Evolutionary conservation across 2,888 invertebrate genomes (phyloP), one percentile per base, ranked within the genome.

Genomic region (Cinara cedri): DNA sequence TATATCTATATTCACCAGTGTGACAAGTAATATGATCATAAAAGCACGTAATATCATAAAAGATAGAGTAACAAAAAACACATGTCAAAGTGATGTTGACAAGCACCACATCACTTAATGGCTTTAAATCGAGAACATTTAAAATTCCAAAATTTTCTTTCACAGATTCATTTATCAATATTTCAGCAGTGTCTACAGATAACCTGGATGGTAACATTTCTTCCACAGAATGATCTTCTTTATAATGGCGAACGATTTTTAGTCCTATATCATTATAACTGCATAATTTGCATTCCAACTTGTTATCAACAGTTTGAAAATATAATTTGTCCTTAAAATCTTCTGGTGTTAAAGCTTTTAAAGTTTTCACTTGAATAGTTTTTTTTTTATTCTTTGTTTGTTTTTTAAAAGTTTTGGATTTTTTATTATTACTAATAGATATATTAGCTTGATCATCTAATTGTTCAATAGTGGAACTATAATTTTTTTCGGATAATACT

Each of bases 21-120:
- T 95, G 95, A 66, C 86, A 88, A 26, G 90, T 89, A 57, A 93
- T 87, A 84, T 95, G 94, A 84, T 93, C 92, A 84, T 91, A 91
- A 84, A 92, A 92, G 2, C 83, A 82, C 10, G 70, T 16, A 21
- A 81, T 57, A 44, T 81, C 78, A 55, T 49, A 24, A 26, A 72
- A 55, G 66, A n/a, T 51, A 63, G 54, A 1, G 65, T 80, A 42
- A 72, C 83, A 83, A 13, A 83, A 81, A 24, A 82, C 68, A 72
- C 83, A 83, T 1, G 60, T 78, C 60, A 46, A 78, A 16, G 6
- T n/a, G 42, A 3, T 19, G 60, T 68, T 19, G 8, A 21, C 8
- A 62, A 26, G 10, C 3, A 1, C 6, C 34, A 66, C 1, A 44
- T 24, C 34, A 3, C 0, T 72, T 34, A n/a, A 19, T 60, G 34